These are phyloP conservation scores for Pseudochirops corinnae DNA, from an alignment of 2,797 vertebrate genomes.

Conservation along the genomic window DNA sequence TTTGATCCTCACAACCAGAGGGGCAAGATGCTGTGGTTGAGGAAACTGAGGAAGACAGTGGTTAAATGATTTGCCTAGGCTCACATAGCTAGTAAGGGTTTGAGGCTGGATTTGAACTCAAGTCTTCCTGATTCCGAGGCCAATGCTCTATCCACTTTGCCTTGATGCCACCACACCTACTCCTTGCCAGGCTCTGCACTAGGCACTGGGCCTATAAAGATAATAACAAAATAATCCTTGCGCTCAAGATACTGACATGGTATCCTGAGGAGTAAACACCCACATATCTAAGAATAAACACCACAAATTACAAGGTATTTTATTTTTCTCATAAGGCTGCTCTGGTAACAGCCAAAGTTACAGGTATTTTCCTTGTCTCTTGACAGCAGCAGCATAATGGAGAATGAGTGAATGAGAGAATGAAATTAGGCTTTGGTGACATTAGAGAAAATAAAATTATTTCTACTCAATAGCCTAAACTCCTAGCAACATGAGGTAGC, in stretches of 20 bases:
- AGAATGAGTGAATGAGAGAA: neutral
- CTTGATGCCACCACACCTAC: neutral
- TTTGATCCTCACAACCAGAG: neutral
- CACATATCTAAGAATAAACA: neutral
- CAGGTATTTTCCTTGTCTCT: neutral
- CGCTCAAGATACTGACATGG: neutral
- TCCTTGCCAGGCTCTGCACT: neutral
- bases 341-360: neutral
- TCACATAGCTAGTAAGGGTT: neutral
- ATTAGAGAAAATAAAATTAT: conserved; percentile 3
- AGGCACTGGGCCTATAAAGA: neutral
- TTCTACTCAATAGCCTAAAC: neutral
- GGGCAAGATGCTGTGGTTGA: neutral
- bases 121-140: neutral
- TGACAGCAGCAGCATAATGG: neutral
- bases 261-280: neutral
- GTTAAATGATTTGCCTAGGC: neutral
- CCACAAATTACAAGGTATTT: neutral
- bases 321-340: neutral
- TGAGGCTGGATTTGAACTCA: neutral
- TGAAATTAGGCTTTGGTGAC: neutral
- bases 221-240: neutral
- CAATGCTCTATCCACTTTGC: neutral
- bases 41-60: neutral
- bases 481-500: neutral